Evolutionary conservation across 2,888 invertebrate genomes (phyloP).

Genomic region (Auanema freiburgensis): DNA sequence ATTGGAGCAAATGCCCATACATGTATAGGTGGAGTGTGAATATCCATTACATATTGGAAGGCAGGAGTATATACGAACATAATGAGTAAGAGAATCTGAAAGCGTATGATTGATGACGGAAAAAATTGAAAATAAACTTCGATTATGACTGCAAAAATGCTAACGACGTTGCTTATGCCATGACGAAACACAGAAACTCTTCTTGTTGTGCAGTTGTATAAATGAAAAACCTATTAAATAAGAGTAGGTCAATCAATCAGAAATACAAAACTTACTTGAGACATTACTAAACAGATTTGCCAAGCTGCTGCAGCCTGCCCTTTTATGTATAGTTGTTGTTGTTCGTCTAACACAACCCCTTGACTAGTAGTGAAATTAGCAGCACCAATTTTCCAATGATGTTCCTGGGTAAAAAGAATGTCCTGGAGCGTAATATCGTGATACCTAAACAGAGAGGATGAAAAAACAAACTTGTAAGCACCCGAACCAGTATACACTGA

Average conservation of each 20-base stretch:
- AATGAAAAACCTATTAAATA: slow-evolving; percentile 54
- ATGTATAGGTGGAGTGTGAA: slow-evolving; percentile 57
- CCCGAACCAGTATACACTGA: slow-evolving; percentile 62
- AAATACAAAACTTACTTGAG: slow-evolving; percentile 34
- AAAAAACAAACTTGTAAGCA: slow-evolving; percentile 2
- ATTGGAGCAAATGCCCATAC: slow-evolving; percentile 48
- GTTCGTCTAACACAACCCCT: slow-evolving; percentile 41
- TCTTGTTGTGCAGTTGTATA: slow-evolving; percentile 63
- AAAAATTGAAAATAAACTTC: slow-evolving; percentile 35
- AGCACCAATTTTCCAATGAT: slow-evolving; percentile 55
- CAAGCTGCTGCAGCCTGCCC: slow-evolving; percentile 63
- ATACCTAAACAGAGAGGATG: slow-evolving; percentile 28
- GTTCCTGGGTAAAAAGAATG: slow-evolving; percentile 61
- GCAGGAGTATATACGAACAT: slow-evolving; percentile 62
- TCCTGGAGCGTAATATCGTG: slow-evolving; percentile 54
- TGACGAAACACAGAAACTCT: slow-evolving; percentile 62
- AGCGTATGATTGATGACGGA: background rate
- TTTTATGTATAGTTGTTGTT: slow-evolving; percentile 55
- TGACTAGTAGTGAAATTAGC: slow-evolving; percentile 38
- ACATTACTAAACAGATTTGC: slow-evolving; percentile 62
- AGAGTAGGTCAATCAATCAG: background rate
- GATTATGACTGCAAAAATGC: slow-evolving; percentile 59
- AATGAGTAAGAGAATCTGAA: slow-evolving; percentile 56
- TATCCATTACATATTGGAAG: slow-evolving; percentile 62
- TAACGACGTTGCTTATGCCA: slow-evolving; percentile 60